These are phyloP conservation scores for Nothobranchius kuhntae DNA, from an alignment of 2,113 vertebrate species.

Conservation along the genomic window DNA sequence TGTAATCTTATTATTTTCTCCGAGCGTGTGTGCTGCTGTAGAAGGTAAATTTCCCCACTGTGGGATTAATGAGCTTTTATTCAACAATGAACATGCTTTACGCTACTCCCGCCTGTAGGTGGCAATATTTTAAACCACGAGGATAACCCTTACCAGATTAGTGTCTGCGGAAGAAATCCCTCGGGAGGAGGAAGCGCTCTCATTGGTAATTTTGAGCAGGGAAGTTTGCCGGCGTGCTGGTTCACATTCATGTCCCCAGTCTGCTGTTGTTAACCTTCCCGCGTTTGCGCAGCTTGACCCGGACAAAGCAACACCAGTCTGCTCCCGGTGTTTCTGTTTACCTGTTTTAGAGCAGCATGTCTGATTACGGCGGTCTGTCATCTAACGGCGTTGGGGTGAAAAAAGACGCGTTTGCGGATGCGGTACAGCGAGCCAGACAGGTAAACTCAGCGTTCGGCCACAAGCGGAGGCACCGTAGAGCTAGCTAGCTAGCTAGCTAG, in stretches of 20 bases:
- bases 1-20: too few species aligned
- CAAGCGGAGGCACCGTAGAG: not conserved
- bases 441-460: slow-evolving; percentile 57
- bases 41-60: too few species aligned
- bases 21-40: too few species aligned
- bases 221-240: slow-evolving; percentile 64
- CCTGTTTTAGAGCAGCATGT: slow-evolving; percentile 74
- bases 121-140: slow-evolving; percentile 8
- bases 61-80: too few species aligned
- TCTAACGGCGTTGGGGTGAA: slow-evolving; percentile 80
- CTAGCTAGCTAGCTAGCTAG: slow-evolving; percentile 49
- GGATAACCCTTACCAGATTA: not conserved
- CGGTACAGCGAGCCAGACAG: slow-evolving; percentile 90
- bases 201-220: slow-evolving; percentile 67
- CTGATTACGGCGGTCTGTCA: slow-evolving; percentile 79
- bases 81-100: not conserved
- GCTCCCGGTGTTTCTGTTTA: slow-evolving; percentile 38
- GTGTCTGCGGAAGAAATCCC: slow-evolving; percentile 12
- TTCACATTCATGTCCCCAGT: slow-evolving; percentile 44
- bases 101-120: slow-evolving; percentile 12
- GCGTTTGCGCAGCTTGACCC: slow-evolving; percentile 76
- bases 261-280: slow-evolving; percentile 75
- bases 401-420: slow-evolving; percentile 92
- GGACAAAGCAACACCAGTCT: slow-evolving; percentile 57
- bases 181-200: slow-evolving; percentile 6